These are phyloP conservation scores for Oreohelix idahoensis DNA, from an alignment of 1,140 invertebrate genomes.

Conservation along the genomic window DNA sequence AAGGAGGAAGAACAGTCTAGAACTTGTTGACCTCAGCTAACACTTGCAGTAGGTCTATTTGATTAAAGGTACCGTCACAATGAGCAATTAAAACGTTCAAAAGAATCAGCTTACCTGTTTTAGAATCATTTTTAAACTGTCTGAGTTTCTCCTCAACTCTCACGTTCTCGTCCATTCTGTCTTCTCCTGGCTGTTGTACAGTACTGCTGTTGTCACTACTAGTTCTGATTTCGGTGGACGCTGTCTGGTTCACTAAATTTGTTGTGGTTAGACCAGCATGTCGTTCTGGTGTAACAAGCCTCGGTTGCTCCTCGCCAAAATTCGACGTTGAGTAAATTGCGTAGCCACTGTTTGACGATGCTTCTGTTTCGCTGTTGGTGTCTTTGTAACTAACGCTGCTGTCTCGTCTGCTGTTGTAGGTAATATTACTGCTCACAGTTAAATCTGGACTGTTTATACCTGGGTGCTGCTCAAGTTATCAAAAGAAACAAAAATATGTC, in stretches of 20 bases:
- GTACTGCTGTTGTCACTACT: not conserved
- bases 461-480: not conserved
- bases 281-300: not conserved
- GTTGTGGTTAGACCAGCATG: not conserved
- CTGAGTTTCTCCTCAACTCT: conserved; percentile 57
- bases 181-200: not conserved
- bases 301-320: not conserved
- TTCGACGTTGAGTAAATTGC: not conserved
- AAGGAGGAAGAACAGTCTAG: not conserved
- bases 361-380: not conserved
- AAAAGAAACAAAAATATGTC: not conserved
- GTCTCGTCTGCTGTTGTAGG: not conserved
- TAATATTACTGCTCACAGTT: not conserved
- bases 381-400: not conserved
- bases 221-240: too few species aligned
- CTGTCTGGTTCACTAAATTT: not conserved
- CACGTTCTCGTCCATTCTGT: conserved; percentile 16
- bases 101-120: conserved; percentile 38
- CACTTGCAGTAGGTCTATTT: not conserved
- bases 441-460: not conserved
- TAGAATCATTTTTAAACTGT: conserved; percentile 51
- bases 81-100: too few species aligned
- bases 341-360: not conserved
- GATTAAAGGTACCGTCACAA: not conserved
- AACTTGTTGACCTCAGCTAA: not conserved